phyloP scores from a whole-genome alignment of 1,140 invertebrate genomes.

The Diuraphis noxia region DNA sequence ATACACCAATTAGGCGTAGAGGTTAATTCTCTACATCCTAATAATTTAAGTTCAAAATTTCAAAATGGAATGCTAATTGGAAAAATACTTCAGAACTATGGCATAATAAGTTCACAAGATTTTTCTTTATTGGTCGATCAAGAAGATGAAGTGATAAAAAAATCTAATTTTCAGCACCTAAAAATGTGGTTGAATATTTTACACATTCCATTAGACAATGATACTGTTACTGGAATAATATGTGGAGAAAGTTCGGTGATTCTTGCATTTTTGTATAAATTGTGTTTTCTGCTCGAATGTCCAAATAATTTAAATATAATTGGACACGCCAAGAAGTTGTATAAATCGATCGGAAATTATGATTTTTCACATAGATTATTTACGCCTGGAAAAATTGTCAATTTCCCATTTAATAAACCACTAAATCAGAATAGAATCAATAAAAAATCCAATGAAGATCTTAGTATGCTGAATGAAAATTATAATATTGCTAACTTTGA shows the following conservation, averaged over 20 bases:
- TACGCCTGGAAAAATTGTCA: neutral
- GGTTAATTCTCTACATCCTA: neutral
- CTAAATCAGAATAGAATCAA: neutral
- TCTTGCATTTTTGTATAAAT: slow-evolving; percentile 23
- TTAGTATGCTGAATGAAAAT: neutral
- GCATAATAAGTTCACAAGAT: neutral
- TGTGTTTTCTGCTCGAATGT: neutral
- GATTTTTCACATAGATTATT: neutral
- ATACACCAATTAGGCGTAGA: slow-evolving; percentile 22
- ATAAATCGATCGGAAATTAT: neutral
- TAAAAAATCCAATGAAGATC: neutral
- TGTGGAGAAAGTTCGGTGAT: neutral
- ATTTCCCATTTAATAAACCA: neutral
- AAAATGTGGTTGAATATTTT: neutral
- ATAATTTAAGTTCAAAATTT: slow-evolving; percentile 15
- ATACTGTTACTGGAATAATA: neutral
- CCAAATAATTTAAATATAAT: neutral
- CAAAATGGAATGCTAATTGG: slow-evolving; percentile 35
- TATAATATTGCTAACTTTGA: slow-evolving; percentile 1
- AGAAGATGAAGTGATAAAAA: neutral
- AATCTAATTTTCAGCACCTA: neutral
- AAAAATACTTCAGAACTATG: slow-evolving; percentile 29
- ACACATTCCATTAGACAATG: slow-evolving; percentile 9
- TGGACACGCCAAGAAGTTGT: neutral
- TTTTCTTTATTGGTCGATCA: neutral